phyloP scores from a whole-genome alignment of 2,888 invertebrate genomes.

The Erynnis tages region DNA sequence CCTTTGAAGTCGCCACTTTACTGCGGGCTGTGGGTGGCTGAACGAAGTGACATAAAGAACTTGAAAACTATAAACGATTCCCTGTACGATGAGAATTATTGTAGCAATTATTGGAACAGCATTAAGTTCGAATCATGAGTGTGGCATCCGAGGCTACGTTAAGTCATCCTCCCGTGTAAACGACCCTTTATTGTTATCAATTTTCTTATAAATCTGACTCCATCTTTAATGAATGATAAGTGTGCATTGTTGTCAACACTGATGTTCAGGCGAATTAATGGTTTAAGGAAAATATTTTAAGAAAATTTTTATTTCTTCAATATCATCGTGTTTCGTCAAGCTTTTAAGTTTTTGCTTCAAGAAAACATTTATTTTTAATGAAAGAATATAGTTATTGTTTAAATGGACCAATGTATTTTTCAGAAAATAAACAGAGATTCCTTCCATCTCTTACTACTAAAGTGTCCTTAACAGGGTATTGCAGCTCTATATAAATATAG shows the following conservation, averaged over 20 bases:
- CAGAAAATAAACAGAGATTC: background rate
- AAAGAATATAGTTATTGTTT: background rate
- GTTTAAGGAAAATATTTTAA: conserved; percentile 14
- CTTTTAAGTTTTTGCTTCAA: too few species aligned
- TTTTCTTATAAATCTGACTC: background rate
- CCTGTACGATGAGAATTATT: conserved; percentile 12
- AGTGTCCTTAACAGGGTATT: background rate
- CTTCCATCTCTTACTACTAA: background rate
- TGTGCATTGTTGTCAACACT: conserved; percentile 7
- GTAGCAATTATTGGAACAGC: conserved; percentile 12
- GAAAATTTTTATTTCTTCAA: background rate
- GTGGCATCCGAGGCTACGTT: conserved; percentile 8
- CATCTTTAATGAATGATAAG: conserved; percentile 9
- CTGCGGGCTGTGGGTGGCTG: conserved; percentile 8
- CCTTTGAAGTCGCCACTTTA: background rate
- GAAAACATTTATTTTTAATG: background rate
- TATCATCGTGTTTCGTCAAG: too few species aligned
- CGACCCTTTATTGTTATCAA: background rate
- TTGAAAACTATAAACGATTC: conserved; percentile 18
- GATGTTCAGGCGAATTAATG: background rate
- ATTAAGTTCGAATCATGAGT: background rate
- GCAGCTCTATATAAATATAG: conserved; percentile 23
- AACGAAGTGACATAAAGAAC: conserved; percentile 1
- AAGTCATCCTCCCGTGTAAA: conserved; percentile 3
- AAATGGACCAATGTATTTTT: background rate